These are phyloP conservation scores for Chrysemys picta DNA, from an alignment of 2,113 vertebrate species.

Conservation along the genomic window DNA sequence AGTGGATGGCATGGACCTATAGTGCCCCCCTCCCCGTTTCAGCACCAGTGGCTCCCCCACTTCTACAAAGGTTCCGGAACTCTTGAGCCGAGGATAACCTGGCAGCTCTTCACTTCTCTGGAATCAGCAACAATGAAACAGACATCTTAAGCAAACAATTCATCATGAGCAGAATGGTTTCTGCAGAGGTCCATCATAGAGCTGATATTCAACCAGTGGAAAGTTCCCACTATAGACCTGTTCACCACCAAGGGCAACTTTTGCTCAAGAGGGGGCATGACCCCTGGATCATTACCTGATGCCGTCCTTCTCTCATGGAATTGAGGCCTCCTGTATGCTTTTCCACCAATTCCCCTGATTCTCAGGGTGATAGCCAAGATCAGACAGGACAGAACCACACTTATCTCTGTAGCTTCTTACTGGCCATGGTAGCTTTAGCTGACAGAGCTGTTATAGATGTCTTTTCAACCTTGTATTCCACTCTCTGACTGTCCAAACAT, in stretches of 20 bases:
- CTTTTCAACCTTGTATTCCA: not conserved
- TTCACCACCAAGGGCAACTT: not conserved
- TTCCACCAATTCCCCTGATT: not conserved
- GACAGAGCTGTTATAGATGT: too few relatives aligned
- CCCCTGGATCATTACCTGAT: not conserved
- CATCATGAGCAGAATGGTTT: not conserved
- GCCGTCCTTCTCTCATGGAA: not conserved
- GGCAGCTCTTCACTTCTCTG: not conserved
- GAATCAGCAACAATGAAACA: not conserved
- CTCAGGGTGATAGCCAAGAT: not conserved
- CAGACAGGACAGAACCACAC: not conserved
- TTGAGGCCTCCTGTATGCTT: not conserved
- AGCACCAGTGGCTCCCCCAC: too few relatives aligned
- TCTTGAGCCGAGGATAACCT: not conserved
- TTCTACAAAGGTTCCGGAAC: too few relatives aligned
- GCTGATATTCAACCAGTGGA: not conserved
- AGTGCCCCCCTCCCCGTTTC: too few relatives aligned
- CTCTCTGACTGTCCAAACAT: not conserved
- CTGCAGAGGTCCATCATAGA: not conserved
- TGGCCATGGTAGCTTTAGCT: too few relatives aligned
- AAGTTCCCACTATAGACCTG: not conserved
- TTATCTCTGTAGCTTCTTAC: too few relatives aligned
- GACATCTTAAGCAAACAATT: not conserved
- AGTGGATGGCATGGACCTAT: too few relatives aligned
- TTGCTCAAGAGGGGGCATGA: not conserved